Evolutionary conservation across 2,113 vertebrate species (phyloP).

Genomic region (Cavia aperea): DNA sequence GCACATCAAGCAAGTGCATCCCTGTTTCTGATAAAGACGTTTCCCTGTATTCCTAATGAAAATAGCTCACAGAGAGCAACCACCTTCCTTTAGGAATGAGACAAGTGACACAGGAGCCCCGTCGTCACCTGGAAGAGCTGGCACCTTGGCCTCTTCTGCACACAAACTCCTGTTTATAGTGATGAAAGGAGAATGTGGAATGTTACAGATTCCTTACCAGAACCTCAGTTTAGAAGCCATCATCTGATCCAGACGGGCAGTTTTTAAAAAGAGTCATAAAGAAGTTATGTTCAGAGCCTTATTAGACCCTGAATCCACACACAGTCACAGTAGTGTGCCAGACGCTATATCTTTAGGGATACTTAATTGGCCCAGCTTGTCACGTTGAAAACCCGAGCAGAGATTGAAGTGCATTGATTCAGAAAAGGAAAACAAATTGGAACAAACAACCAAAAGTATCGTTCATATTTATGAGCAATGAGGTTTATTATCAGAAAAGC

Average conservation of each 20-base stretch:
- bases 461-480: conserved; percentile 42
- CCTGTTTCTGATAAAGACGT: conserved; percentile 63
- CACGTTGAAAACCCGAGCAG: conserved; percentile 3
- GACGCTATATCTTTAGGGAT: not conserved
- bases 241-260: not conserved
- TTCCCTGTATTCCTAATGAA: conserved; percentile 63
- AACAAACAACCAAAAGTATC: not conserved
- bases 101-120: conserved; percentile 1
- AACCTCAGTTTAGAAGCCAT: not conserved
- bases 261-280: not conserved
- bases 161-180: not conserved
- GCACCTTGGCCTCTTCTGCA: not conserved
- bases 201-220: not conserved
- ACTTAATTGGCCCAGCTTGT: not conserved
- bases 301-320: not conserved
- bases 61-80: conserved; percentile 27
- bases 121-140: conserved; percentile 12
- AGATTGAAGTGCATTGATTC: not conserved
- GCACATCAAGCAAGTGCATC: conserved; percentile 56
- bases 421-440: conserved; percentile 44
- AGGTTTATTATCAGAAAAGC: conserved; percentile 52
- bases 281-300: not conserved
- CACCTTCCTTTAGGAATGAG: conserved; percentile 20
- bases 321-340: not conserved
- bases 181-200: not conserved